These are phyloP conservation scores for Lamellibrachia luymesi DNA, from an alignment of 1,140 invertebrate genomes.

Conservation along the genomic window DNA sequence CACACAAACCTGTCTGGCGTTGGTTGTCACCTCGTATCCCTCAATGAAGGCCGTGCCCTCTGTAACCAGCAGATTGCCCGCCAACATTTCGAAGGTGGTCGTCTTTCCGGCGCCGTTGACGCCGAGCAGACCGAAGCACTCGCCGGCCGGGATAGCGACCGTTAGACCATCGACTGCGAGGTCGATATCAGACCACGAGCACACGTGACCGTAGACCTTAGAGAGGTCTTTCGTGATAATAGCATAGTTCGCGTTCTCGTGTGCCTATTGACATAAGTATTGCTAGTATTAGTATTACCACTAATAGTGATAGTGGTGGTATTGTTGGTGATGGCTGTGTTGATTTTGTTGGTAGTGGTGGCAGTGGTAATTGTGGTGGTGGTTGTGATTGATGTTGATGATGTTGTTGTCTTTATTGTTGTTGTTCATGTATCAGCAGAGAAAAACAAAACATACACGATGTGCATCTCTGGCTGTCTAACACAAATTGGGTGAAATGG, in stretches of 20 bases:
- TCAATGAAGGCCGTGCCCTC: slow-evolving; percentile 38
- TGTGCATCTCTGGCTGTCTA: too few species aligned
- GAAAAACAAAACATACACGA: too few species aligned
- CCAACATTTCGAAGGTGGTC: slow-evolving; percentile 31
- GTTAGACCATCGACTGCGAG: slow-evolving; percentile 54
- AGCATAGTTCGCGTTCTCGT: background rate
- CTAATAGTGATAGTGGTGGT: too few species aligned
- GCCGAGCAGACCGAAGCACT: slow-evolving; percentile 34
- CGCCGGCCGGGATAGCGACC: slow-evolving; percentile 55
- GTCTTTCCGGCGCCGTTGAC: background rate
- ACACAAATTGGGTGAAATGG: too few species aligned
- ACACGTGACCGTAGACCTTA: background rate
- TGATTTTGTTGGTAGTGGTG: background rate
- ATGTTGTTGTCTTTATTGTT: too few species aligned
- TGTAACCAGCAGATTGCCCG: slow-evolving; percentile 39
- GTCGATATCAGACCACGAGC: slow-evolving; percentile 49
- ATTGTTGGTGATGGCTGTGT: too few species aligned
- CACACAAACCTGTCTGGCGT: background rate
- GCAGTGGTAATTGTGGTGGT: background rate
- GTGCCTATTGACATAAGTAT: too few species aligned
- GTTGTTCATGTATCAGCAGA: too few species aligned
- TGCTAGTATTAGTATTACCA: too few species aligned
- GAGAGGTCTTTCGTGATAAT: background rate
- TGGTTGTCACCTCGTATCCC: slow-evolving; percentile 23
- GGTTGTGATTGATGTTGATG: background rate